phyloP scores from a whole-genome alignment of 1,140 invertebrate species.

The Palaemon carinicauda region DNA sequence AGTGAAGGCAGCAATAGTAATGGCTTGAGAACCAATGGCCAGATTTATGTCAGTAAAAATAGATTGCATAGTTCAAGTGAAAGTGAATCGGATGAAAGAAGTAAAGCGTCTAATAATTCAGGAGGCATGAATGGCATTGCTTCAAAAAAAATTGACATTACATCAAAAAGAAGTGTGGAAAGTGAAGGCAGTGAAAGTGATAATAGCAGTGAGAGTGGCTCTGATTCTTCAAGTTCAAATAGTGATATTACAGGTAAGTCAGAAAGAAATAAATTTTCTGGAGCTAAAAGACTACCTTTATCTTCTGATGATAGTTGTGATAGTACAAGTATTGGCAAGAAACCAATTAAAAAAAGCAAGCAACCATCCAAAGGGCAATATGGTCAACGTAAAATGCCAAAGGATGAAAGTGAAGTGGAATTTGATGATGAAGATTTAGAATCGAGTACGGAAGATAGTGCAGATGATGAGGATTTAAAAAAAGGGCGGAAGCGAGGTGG shows the following conservation, averaged over 20 bases:
- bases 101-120: constrained; percentile 53
- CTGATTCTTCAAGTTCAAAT: constrained; percentile 21
- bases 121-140: constrained; percentile 61
- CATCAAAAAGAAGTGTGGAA: constrained; percentile 1
- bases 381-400: not conserved
- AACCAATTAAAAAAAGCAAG: not conserved
- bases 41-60: constrained; percentile 41
- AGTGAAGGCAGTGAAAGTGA: constrained; percentile 5
- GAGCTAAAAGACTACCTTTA: not conserved
- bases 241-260: not conserved
- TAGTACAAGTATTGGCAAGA: not conserved
- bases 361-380: not conserved
- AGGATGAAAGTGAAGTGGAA: constrained; percentile 60
- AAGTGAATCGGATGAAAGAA: constrained; percentile 64
- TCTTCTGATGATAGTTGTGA: not conserved
- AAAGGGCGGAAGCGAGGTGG: constrained; percentile 15
- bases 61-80: constrained; percentile 54
- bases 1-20: not conserved
- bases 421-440: constrained; percentile 62
- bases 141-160: not conserved
- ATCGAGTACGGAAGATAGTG: constrained; percentile 54
- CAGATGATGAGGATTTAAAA: constrained; percentile 29
- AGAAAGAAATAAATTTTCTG: constrained; percentile 9
- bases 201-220: constrained; percentile 22
- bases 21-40: constrained; percentile 47